Evolutionary conservation across 2,888 invertebrate species (phyloP).

Genomic region (Acleris cristana): DNA sequence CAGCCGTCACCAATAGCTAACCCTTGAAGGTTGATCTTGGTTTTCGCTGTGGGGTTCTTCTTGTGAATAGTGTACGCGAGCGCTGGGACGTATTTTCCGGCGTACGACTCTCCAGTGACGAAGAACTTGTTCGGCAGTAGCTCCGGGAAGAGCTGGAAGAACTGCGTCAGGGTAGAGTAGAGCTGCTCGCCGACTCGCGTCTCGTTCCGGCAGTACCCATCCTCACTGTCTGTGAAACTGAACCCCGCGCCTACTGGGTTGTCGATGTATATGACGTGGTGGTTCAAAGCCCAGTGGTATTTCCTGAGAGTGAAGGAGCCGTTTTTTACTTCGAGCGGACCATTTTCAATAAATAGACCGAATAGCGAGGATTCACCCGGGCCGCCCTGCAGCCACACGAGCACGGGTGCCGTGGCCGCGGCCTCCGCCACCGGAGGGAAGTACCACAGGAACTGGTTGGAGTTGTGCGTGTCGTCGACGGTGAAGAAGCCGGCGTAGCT

Average conservation of each 20-base stretch:
- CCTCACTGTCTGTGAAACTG: constrained; percentile 91
- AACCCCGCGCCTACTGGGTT: constrained; percentile 97
- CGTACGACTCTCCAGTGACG: constrained; percentile 95
- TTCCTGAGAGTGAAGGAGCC: constrained; percentile 83
- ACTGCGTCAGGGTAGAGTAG: constrained; percentile 90
- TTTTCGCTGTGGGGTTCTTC: constrained; percentile 83
- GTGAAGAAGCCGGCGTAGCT: constrained; percentile 93
- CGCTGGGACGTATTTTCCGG: constrained; percentile 91
- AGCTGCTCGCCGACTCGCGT: constrained; percentile 91
- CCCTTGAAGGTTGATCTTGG: constrained; percentile 86
- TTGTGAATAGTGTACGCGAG: constrained; percentile 88
- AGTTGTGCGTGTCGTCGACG: constrained; percentile 89
- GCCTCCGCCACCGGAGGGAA: constrained; percentile 88
- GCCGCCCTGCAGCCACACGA: constrained; percentile 94
- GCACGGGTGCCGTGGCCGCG: constrained; percentile 85
- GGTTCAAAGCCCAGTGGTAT: constrained; percentile 91
- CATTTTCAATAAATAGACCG: constrained; percentile 93
- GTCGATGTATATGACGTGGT: constrained; percentile 94
- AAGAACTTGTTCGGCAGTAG: constrained; percentile 90
- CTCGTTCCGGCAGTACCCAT: constrained; percentile 91
- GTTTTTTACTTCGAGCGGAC: constrained; percentile 83
- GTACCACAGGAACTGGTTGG: constrained; percentile 96
- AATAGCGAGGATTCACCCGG: constrained; percentile 92
- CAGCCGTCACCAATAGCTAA: constrained; percentile 39
- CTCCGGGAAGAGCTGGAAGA: constrained; percentile 92